Conservation (phyloP, 35 echinoderm and acorn worm species). For the Stichopus chloronotus region DNA sequence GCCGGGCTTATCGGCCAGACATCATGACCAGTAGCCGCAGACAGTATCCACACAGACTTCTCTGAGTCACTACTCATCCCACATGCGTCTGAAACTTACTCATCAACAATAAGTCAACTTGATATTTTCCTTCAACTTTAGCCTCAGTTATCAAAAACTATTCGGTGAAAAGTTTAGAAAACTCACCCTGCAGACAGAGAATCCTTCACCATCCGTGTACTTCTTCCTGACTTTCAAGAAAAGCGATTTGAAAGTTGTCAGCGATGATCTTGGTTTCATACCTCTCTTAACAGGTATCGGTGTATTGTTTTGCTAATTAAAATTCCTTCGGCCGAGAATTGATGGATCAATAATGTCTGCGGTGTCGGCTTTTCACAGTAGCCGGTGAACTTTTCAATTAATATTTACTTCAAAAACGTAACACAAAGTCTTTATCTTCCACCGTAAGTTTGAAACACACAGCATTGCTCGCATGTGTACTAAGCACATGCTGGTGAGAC, state of each 20-base stretch:
- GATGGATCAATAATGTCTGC: slow-evolving; percentile 40
- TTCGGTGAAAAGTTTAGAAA: slow-evolving; percentile 28
- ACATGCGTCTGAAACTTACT: slow-evolving; percentile 52
- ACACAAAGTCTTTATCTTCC: not conserved
- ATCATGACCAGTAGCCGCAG: slow-evolving; percentile 42
- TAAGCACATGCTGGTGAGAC: not conserved
- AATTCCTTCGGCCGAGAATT: slow-evolving; percentile 55
- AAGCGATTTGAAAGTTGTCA: slow-evolving; percentile 40
- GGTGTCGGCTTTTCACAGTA: slow-evolving; percentile 25
- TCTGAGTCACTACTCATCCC: slow-evolving; percentile 34
- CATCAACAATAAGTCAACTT: slow-evolving; percentile 50
- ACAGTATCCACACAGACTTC: not conserved
- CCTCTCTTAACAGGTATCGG: slow-evolving; percentile 56
- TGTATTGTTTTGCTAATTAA: slow-evolving; percentile 58
- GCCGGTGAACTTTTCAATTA: slow-evolving; percentile 43
- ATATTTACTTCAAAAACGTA: slow-evolving; percentile 15
- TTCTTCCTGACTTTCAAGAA: slow-evolving; percentile 5
- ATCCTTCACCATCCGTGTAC: slow-evolving; percentile 28
- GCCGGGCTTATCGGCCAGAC: slow-evolving; percentile 1
- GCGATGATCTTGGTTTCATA: slow-evolving; percentile 42
- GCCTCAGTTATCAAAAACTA: not conserved
- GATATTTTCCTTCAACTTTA: slow-evolving; percentile 3
- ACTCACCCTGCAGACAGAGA: slow-evolving; percentile 36
- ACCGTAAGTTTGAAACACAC: not conserved
- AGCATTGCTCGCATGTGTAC: not conserved